Evolutionary conservation across 2,888 invertebrate genomes (phyloP).

Genomic region (Caenorhabditis afra): DNA sequence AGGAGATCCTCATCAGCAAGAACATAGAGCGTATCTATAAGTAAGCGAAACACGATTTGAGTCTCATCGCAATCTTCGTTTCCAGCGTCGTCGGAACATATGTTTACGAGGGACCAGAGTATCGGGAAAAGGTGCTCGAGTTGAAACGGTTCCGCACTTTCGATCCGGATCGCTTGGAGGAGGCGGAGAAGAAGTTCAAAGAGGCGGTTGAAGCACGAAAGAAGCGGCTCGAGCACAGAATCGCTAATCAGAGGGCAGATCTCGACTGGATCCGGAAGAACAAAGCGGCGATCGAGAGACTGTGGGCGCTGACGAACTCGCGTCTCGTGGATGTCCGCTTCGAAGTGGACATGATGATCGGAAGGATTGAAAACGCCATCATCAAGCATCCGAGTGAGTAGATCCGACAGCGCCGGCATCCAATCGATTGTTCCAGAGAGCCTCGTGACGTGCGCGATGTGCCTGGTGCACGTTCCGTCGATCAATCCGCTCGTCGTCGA

Average conservation of each 20-base stretch:
- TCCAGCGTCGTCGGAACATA: conserved; percentile 7
- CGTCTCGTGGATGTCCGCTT: conserved; percentile 9
- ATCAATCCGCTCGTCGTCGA: conserved; percentile 16
- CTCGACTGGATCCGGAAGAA: conserved; percentile 39
- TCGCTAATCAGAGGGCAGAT: conserved; percentile 24
- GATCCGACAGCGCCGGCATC: background rate
- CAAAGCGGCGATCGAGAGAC: conserved; percentile 7
- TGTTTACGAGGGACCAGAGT: background rate
- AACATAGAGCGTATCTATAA: conserved; percentile 30
- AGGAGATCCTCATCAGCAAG: conserved; percentile 11
- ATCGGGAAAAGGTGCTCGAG: conserved; percentile 6
- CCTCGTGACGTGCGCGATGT: conserved; percentile 3
- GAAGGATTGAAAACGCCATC: conserved; percentile 1
- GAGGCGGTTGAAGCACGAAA: background rate
- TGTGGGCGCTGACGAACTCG: background rate
- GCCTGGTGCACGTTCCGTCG: conserved; percentile 12
- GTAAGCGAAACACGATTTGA: background rate
- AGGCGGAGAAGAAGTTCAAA: background rate
- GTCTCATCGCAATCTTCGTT: background rate
- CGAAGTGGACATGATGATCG: conserved; percentile 18
- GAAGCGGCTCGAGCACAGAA: conserved; percentile 1
- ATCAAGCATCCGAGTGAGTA: conserved; percentile 33
- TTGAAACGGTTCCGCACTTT: conserved; percentile 14
- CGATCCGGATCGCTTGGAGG: background rate
- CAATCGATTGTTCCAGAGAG: conserved; percentile 4